Evolutionary conservation across 2,888 invertebrate species (phyloP).

Genomic region (Cephus sareptanus): DNA sequence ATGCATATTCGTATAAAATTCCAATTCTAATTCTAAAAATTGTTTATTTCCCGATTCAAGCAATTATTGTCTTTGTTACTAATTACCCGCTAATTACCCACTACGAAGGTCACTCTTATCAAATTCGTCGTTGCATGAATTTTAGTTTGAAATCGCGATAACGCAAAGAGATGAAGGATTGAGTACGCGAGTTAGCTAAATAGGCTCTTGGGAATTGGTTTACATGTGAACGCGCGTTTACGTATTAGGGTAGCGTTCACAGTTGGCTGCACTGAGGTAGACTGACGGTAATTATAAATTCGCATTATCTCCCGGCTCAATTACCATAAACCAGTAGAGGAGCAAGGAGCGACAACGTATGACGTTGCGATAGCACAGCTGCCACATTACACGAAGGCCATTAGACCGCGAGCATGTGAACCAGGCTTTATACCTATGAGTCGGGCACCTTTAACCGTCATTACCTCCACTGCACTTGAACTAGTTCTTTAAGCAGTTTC

Average conservation of each 20-base stretch:
- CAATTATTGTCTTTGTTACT: too few species aligned
- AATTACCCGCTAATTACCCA: too few species aligned
- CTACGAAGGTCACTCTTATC: too few species aligned
- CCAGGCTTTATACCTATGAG: background rate
- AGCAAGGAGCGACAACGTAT: background rate
- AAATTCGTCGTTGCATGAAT: background rate
- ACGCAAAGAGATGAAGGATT: background rate
- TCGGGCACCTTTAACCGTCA: background rate
- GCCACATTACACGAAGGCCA: background rate
- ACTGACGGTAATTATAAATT: slow-evolving; percentile 32
- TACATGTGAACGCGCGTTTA: background rate
- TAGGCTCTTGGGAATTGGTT: background rate
- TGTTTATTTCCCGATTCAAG: too few species aligned
- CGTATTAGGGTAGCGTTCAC: background rate
- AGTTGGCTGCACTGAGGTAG: slow-evolving; percentile 6
- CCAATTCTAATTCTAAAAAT: too few species aligned
- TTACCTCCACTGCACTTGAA: background rate
- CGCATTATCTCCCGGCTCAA: slow-evolving; percentile 32
- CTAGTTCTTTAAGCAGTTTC: background rate
- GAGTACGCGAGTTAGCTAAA: background rate
- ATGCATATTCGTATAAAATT: too few species aligned
- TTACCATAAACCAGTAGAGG: slow-evolving; percentile 7
- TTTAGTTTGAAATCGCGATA: background rate
- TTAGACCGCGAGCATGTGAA: background rate
- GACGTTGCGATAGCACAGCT: background rate